phyloP scores from a whole-genome alignment of 1,140 invertebrate species.

The Drosophila kikkawai region DNA sequence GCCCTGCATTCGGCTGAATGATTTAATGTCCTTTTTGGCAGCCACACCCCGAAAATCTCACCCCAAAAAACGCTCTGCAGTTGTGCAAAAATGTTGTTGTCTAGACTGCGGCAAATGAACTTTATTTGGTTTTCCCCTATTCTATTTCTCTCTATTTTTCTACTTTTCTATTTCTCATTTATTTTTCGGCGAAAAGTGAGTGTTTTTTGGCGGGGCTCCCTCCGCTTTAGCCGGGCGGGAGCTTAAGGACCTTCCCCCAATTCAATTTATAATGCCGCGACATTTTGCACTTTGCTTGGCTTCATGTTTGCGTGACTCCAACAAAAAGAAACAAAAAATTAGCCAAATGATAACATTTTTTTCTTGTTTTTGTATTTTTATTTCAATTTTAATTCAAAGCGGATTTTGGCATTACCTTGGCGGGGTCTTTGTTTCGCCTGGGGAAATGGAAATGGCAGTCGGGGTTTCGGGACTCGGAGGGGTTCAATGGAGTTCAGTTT shows the following conservation, averaged over 20 bases:
- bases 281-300: constrained; percentile 76
- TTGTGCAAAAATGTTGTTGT: constrained; percentile 64
- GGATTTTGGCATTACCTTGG: constrained; percentile 66
- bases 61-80: constrained; percentile 49
- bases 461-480: constrained; percentile 19
- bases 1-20: constrained; percentile 71
- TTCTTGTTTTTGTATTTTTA: constrained; percentile 27
- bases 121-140: constrained; percentile 53
- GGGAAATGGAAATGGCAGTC: constrained; percentile 9
- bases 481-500: constrained; percentile 61
- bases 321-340: constrained; percentile 54
- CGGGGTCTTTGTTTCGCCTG: constrained; percentile 48
- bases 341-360: constrained; percentile 69
- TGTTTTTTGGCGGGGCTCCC: constrained; percentile 38
- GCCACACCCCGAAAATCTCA: constrained; percentile 52
- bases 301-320: constrained; percentile 54
- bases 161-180: constrained; percentile 44
- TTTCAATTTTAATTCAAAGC: constrained; percentile 78
- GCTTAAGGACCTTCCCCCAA: constrained; percentile 68
- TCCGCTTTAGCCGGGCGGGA: constrained; percentile 12
- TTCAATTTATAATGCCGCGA: constrained; percentile 78
- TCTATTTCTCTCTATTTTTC: constrained; percentile 3
- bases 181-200: constrained; percentile 68
- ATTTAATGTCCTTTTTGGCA: constrained; percentile 83
- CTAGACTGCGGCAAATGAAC: constrained; percentile 81